Evolutionary conservation across 2,797 vertebrate genomes (phyloP).

Genomic region (Avahi laniger): DNA sequence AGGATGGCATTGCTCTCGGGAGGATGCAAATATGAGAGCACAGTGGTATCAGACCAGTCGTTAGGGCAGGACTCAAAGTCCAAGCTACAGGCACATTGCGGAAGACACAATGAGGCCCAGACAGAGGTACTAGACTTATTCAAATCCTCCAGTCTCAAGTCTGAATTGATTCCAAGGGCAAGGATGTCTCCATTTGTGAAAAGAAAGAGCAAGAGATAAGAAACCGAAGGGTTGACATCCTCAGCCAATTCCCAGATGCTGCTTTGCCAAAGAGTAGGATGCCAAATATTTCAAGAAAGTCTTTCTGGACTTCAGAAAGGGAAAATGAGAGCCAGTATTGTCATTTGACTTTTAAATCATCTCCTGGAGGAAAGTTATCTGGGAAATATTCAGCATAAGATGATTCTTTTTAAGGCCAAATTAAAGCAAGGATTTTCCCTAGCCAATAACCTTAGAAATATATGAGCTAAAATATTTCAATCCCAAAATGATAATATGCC

Average conservation of each 20-base stretch:
- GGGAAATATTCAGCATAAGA: background rate
- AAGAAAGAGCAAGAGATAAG: background rate
- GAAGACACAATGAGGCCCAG: background rate
- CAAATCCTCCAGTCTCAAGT: background rate
- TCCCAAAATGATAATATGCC: background rate
- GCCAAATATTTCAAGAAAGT: slow-evolving; percentile 22
- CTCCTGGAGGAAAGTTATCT: background rate
- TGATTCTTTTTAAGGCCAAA: slow-evolving; percentile 37
- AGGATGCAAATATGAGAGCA: background rate
- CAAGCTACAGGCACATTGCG: background rate
- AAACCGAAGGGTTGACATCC: background rate
- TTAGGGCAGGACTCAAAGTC: background rate
- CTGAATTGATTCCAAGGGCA: background rate
- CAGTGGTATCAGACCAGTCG: background rate
- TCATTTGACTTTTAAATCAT: slow-evolving; percentile 54
- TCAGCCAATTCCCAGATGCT: background rate
- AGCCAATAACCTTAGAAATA: slow-evolving; percentile 36
- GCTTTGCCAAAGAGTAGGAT: background rate
- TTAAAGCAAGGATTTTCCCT: background rate
- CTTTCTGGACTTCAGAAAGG: slow-evolving; percentile 16
- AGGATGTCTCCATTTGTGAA: background rate
- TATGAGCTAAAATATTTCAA: background rate
- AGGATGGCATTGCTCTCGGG: background rate
- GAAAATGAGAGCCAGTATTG: background rate
- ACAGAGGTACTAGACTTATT: background rate